phyloP scores from a whole-genome alignment of 1,140 invertebrate species.

The Psilanteris sp. region DNA sequence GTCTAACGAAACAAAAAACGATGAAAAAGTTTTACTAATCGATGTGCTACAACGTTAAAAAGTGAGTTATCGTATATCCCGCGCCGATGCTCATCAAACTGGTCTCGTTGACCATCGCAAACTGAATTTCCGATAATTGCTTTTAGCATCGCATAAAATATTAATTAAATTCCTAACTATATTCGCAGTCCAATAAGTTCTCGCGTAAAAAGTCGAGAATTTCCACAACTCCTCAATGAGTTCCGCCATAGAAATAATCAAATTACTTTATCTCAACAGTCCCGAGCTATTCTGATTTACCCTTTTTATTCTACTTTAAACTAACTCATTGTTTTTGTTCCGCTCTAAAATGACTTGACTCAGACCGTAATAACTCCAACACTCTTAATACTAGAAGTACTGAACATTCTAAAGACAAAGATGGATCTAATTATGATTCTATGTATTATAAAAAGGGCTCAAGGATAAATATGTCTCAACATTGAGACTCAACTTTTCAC shows the following conservation, averaged over 20 bases:
- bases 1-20: slow-evolving; percentile 25
- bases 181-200: slow-evolving; percentile 56
- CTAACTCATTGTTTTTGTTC: too few relatives aligned
- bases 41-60: slow-evolving; percentile 45
- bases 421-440: too few relatives aligned
- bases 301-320: too few relatives aligned
- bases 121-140: slow-evolving; percentile 78
- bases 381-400: too few relatives aligned
- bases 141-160: slow-evolving; percentile 75
- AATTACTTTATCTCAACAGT: slow-evolving; percentile 32
- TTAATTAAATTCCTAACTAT: slow-evolving; percentile 76
- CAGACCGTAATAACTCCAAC: too few relatives aligned
- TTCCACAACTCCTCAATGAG: slow-evolving; percentile 14
- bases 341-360: too few relatives aligned
- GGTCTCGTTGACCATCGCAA: slow-evolving; percentile 71
- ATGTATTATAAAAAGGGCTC: too few relatives aligned
- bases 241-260: slow-evolving; percentile 21
- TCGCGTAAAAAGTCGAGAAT: slow-evolving; percentile 25
- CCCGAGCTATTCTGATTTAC: too few relatives aligned
- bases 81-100: slow-evolving; percentile 40
- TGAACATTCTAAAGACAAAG: too few relatives aligned
- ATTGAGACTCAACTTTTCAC: too few relatives aligned
- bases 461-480: too few relatives aligned
- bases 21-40: slow-evolving; percentile 29
- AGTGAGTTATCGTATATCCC: slow-evolving; percentile 48